A percentile compares a stretch with the other conserved stretches of the same genome.
Conservation (phyloP, 2,888 invertebrate species). For the Tethea ocularis region DNA sequence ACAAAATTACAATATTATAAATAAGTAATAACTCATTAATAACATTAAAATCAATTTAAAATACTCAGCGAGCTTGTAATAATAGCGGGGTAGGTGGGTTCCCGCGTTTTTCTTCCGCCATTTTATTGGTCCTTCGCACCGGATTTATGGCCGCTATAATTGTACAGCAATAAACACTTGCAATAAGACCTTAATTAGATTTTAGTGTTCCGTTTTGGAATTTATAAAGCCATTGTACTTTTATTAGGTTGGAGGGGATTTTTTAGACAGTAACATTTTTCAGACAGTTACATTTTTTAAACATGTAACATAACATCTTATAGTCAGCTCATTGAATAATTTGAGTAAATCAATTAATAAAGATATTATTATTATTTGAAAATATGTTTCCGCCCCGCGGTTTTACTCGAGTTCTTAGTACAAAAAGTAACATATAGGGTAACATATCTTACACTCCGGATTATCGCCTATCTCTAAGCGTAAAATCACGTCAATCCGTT, state of each 20-base stretch:
- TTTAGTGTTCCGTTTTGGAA: constrained; percentile 48
- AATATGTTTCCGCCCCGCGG: too few species aligned
- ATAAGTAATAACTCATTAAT: neutral
- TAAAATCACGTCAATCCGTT: too few species aligned
- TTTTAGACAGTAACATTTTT: constrained; percentile 22
- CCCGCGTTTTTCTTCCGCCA: constrained; percentile 51
- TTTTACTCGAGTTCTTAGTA: too few species aligned
- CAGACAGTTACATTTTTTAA: constrained; percentile 12
- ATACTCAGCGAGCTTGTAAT: constrained; percentile 27
- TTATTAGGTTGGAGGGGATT: constrained; percentile 12
- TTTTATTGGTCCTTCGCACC: constrained; percentile 66
- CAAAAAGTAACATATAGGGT: too few species aligned
- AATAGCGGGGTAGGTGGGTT: constrained; percentile 34
- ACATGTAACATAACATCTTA: too few species aligned
- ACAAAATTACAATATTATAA: neutral
- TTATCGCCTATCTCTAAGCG: too few species aligned
- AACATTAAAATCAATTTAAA: constrained; percentile 7
- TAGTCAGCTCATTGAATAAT: too few species aligned
- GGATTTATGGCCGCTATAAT: constrained; percentile 62
- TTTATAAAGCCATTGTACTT: constrained; percentile 31
- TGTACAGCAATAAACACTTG: constrained; percentile 61
- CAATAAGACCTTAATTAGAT: constrained; percentile 59
- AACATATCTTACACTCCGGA: too few species aligned
- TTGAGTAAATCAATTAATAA: too few species aligned
- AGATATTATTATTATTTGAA: too few species aligned